Evolutionary conservation across 2,797 vertebrate species (phyloP), one percentile per base, ranked within the genome.

Genomic region (Eutrigla gurnardus): DNA sequence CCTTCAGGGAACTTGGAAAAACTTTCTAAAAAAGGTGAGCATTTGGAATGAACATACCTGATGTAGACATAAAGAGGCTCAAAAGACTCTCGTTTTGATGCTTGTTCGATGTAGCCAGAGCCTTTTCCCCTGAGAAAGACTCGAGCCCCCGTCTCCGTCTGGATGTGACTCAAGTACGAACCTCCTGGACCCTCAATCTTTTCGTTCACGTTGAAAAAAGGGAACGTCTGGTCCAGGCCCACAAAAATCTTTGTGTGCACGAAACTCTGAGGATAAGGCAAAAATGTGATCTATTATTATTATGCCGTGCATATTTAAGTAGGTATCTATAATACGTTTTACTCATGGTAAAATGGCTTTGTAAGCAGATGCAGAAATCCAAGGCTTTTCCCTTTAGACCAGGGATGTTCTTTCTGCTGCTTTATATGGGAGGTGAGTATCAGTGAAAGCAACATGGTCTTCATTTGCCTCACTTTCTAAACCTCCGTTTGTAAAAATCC

Each of bases 231-330:
- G 75, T 96, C 95, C 87, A 96, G 86, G 62, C 95, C 95, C 58
- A 96, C 95, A 91, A 96, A 96, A 70, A 96, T 93, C 91, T 96
- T 96, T 86, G 93, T 95, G 89, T 96, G 95, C 65, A 96, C 94
- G 91, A 95, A 95, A 92, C 93, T 95, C 95, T 95, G 88, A 71
- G 60, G 73, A 85, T 15, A 63, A 43, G 50, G 15, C 66, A 35
- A 52, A 81, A 75, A 65, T 17, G 2, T 35, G 9, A 75, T 64
- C 78, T 6, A 71, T 71, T 70, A 71, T 71, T 70, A 70, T 70
- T 4, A 43, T 65, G 15, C 1, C 10, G 4, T 39, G 40, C 18
- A 73, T 10, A 11, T 62, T 43, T 36, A n/a, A 2, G 3, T 33
- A 47, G 13, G 53, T 17, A 50, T 36, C 8, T 42, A 25, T 10